Evolutionary conservation across 1,140 invertebrate species (phyloP), one percentile per base, ranked within the genome.

Genomic region (Lepeophtheirus salmonis): DNA sequence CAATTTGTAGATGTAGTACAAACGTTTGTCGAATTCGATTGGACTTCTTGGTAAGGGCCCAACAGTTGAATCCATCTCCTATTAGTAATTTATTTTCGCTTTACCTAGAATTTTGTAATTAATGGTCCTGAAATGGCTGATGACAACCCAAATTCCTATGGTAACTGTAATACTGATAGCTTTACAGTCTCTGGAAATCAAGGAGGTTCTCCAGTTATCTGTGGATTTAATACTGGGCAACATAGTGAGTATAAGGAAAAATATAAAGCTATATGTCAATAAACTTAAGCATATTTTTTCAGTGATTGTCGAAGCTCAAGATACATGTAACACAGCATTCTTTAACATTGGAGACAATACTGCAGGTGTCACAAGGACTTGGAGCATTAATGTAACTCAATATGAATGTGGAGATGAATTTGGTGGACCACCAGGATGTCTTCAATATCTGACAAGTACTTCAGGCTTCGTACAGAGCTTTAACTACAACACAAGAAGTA

Each of bases 321-420:
- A 41, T 41, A n/a, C 6, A 6, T 41, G 30, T 41, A 41, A 41
- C 30, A 41, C n/a, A n/a, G 30, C 30, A 41, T n/a, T 41, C 6
- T 41, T 41, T n/a, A 41, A 41, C n/a, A 6, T 41, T 41, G 30
- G 30, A 10, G n/a, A n/a, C 30, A n/a, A 10, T 6, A 41, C 30
- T n/a, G 30, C 6, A 41, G 50, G 50, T 12, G 16, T 22, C 10
- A 18, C 50, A 16, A 12, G 50, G 50, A 18, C 50, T 14, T 52
- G 21, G n/a, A 52, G 50, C 50, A 52, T 52, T 22, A 52, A 52
- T 10, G 50, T 52, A 16, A 52, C 50, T 52, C 50, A 52, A 22
- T 52, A 41, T 52, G 50, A 13, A 10, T 52, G 50, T 22, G n/a
- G 21, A 52, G 50, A 52, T 21, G 50, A 52, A 52, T 18, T 14